Base-by-base conservation (phyloP, 2,113 vertebrate genomes). In the Geothlypis trichas region DNA sequence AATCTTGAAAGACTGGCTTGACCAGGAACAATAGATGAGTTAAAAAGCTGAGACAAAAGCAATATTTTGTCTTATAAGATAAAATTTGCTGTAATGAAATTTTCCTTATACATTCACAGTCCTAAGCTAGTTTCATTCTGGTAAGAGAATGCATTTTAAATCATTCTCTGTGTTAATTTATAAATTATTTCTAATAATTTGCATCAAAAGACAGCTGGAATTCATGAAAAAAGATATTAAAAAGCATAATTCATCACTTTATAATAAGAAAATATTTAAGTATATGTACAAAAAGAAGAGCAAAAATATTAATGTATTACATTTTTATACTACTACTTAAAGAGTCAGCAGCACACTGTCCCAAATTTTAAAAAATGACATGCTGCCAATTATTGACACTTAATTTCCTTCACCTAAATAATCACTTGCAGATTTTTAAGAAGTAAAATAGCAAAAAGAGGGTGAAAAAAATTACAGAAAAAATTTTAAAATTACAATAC, bases 1-100 rank as follows among this genome's bases (percentile, higher is more conserved):
- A 68, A 91, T 89, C 73, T 44, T 67, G 73, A 95, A 86, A 81
- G 52, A 82, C 57, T 49, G 71, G 47, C 35, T 86, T 75, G 86
- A 87, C 65, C 84, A 92, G 55, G 61, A 95, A 75, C 46, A 95
- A 96, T 3, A 61, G 35, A 23, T n/a, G 47, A n/a, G 35, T 44
- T 78, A n/a, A 58, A 77, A 88, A 63, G 33, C n/a, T 16, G 46
- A 93, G 30, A 78, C 61, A 84, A 81, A 95, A 47, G 17, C 39
- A 81, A n/a, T n/a, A 41, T 13, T 77, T 84, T 23, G 37, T 55
- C 33, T 69, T 46, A 2, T 13, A 65, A 83, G 63, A 79, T 14
- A 67, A 66, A 63, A 84, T 41, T 44, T 63, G 16, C 59, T 89
- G 33, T 14, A 68, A 83, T 63, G 1, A 63, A 90, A 47, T 61